Evolutionary conservation across 2,888 invertebrate species (phyloP).

Genomic region (Dendrolimus houi): DNA sequence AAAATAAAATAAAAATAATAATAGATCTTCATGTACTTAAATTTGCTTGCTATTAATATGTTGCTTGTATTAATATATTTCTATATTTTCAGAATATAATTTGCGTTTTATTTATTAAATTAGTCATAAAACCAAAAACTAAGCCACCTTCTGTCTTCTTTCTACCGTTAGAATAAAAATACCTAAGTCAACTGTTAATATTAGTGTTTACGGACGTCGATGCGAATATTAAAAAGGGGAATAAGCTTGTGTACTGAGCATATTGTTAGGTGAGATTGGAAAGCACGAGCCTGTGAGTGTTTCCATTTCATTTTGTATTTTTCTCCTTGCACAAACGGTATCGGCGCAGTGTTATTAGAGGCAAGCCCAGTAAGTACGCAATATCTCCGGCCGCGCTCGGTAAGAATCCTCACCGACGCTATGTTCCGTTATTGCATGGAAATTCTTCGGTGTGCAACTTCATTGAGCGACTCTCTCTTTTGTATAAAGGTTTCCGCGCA

Average conservation of each 20-base stretch:
- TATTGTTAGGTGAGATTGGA: constrained; percentile 53
- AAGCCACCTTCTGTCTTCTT: too few relatives aligned
- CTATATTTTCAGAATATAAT: too few relatives aligned
- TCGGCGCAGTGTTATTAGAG: constrained; percentile 66
- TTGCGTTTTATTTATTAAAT: too few relatives aligned
- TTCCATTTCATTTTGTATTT: constrained; percentile 67
- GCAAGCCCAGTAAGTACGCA: constrained; percentile 69
- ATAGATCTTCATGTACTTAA: too few relatives aligned
- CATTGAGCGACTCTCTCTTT: constrained; percentile 68
- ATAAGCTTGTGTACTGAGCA: constrained; percentile 24
- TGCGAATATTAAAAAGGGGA: constrained; percentile 33
- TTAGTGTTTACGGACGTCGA: neutral
- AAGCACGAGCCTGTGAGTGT: constrained; percentile 50
- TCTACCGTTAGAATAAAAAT: too few relatives aligned
- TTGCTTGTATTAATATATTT: too few relatives aligned
- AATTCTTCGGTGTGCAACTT: constrained; percentile 72
- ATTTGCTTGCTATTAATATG: too few relatives aligned
- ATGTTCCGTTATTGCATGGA: constrained; percentile 71
- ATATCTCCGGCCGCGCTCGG: constrained; percentile 59
- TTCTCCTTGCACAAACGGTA: constrained; percentile 63
- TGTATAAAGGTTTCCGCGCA: constrained; percentile 64
- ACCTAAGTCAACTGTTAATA: neutral
- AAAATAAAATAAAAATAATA: too few relatives aligned
- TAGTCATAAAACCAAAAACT: too few relatives aligned
- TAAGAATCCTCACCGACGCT: constrained; percentile 52